Conservation (phyloP, 2,797 vertebrate genomes). For the Anabacerthia variegaticeps region DNA sequence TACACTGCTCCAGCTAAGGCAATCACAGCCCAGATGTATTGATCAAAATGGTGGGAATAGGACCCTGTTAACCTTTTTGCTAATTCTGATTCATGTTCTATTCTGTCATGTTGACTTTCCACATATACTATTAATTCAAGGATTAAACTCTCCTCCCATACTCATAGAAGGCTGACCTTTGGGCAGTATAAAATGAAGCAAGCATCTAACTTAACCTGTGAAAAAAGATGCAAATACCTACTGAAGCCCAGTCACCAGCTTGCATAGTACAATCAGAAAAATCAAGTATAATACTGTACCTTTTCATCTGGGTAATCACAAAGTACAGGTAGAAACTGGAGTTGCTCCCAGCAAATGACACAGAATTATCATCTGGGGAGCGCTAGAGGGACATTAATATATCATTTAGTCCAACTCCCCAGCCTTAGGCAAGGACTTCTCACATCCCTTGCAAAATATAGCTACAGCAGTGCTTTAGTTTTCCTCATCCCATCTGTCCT, state of each 20-base stretch:
- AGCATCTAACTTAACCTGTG: not conserved
- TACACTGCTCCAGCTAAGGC: not conserved
- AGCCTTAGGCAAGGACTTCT: not conserved
- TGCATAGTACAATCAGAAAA: not conserved
- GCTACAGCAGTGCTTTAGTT: not conserved
- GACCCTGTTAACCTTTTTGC: not conserved
- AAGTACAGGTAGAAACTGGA: not conserved
- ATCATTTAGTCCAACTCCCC: not conserved
- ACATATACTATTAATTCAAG: not conserved
- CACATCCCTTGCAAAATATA: not conserved
- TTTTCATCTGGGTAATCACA: not conserved
- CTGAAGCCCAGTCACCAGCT: not conserved
- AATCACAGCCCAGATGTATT: not conserved
- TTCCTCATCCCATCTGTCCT: not conserved
- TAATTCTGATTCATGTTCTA: not conserved
- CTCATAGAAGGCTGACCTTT: not conserved
- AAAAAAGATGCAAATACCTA: not conserved
- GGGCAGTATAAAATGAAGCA: not conserved
- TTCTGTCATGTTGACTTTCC: not conserved
- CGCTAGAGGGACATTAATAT: not conserved
- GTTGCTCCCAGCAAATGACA: not conserved
- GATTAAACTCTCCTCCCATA: not conserved
- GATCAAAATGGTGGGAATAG: not conserved
- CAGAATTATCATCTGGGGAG: not conserved
- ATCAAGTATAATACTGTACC: not conserved